Evolutionary conservation across 2,113 vertebrate genomes (phyloP).

Genomic region (Grammomys dolichurus): DNA sequence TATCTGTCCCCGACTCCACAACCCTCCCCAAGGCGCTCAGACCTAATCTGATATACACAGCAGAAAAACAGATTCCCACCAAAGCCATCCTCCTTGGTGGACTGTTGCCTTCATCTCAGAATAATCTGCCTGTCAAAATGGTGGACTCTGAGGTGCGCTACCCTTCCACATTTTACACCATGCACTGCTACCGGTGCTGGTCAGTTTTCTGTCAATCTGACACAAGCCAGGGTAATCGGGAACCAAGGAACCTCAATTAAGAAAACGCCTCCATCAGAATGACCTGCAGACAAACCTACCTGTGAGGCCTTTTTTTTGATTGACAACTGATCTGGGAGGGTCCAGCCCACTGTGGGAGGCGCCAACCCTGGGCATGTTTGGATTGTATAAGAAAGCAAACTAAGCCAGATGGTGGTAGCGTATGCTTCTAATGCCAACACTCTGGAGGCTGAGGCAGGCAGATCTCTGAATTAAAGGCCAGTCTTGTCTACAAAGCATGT

Average conservation of each 20-base stretch:
- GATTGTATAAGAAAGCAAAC: neutral
- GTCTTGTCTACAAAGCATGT: neutral
- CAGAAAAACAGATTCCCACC: neutral
- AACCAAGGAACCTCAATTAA: neutral
- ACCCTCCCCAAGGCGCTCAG: too few species aligned
- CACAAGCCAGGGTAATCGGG: neutral
- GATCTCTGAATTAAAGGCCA: neutral
- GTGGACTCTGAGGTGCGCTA: neutral
- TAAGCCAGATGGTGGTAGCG: neutral
- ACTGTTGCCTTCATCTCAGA: neutral
- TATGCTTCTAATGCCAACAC: neutral
- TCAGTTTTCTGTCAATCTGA: neutral
- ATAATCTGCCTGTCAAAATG: neutral
- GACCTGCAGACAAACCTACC: neutral
- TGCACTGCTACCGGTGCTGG: neutral
- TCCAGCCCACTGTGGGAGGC: neutral
- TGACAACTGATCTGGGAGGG: neutral
- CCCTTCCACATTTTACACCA: neutral
- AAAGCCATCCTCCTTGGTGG: neutral
- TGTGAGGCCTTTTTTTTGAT: too few species aligned
- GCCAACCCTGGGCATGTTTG: neutral
- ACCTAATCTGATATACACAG: neutral
- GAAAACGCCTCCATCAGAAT: neutral
- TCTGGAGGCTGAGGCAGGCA: neutral
- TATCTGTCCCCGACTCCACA: neutral